Percentiles rank a stretch among this genome's conserved stretches.
These are phyloP conservation scores for Ametastegia equiseti DNA, from an alignment of 2,888 invertebrate genomes.

Conservation along the genomic window DNA sequence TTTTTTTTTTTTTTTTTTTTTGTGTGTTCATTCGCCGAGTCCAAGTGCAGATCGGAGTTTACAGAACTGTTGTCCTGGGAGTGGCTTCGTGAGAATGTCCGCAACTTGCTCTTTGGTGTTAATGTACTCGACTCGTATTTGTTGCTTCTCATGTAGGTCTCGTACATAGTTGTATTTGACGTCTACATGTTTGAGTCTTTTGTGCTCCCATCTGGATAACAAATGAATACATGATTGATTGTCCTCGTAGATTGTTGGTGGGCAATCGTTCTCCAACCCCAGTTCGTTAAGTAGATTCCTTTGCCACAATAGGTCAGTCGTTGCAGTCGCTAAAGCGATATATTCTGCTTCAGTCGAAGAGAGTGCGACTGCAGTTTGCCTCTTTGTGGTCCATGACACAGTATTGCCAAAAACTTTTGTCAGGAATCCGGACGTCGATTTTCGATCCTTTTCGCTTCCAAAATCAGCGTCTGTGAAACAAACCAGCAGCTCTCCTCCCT, in stretches of 20 bases:
- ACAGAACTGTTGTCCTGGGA: too few species aligned
- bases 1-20: too few species aligned
- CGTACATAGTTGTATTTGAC: conserved; percentile 46
- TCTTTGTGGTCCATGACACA: background rate
- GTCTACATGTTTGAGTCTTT: conserved; percentile 35
- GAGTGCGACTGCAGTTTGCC: background rate
- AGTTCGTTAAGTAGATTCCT: background rate
- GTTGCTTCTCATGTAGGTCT: conserved; percentile 7
- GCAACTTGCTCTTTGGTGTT: conserved; percentile 44
- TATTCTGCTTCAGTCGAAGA: conserved; percentile 20
- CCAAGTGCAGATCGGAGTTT: too few species aligned
- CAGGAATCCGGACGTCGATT: background rate
- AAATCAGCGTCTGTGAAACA: background rate
- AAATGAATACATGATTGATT: background rate
- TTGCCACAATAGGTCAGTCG: background rate
- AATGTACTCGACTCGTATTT: conserved; percentile 36
- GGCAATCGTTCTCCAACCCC: conserved; percentile 34
- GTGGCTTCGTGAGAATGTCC: conserved; percentile 48
- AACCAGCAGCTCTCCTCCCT: background rate
- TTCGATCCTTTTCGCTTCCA: background rate
- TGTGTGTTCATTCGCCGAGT: too few species aligned
- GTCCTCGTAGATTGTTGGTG: background rate
- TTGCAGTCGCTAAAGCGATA: background rate
- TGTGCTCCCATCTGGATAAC: background rate
- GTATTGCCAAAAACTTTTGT: background rate